phyloP scores from a whole-genome alignment of 2,797 vertebrate species.

The Chaetophractus vellerosus region DNA sequence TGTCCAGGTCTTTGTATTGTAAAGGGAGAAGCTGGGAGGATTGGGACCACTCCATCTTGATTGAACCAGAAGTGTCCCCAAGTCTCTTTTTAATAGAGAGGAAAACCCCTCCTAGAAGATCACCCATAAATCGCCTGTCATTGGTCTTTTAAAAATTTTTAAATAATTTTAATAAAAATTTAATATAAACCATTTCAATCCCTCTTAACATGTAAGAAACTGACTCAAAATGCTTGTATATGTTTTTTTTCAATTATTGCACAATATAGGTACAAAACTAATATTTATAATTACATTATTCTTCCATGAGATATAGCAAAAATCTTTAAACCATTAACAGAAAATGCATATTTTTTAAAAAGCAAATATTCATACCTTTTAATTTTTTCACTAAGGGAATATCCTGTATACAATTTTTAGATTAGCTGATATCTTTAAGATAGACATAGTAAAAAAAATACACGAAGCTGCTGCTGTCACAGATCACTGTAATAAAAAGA shows the following conservation, averaged over 20 bases:
- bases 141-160: conserved; percentile 87
- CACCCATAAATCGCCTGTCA: too few species aligned
- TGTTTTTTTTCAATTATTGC: conserved; percentile 97
- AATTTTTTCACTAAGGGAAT: conserved; percentile 98
- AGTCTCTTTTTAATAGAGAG: too few species aligned
- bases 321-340: conserved; percentile 99
- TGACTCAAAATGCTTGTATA: conserved; percentile 99
- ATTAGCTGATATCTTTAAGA: conserved; percentile 95
- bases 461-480: conserved; percentile 98
- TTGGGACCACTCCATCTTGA: too few species aligned
- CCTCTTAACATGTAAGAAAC: conserved; percentile 99
- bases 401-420: conserved; percentile 97
- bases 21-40: too few species aligned
- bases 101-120: too few species aligned
- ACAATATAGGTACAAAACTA: conserved; percentile 97
- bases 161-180: conserved; percentile 99
- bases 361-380: conserved; percentile 97
- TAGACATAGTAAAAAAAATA: conserved; percentile 97
- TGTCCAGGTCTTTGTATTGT: too few species aligned
- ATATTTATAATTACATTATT: conserved; percentile 99
- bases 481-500: conserved; percentile 99
- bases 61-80: too few species aligned
- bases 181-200: conserved; percentile 99
- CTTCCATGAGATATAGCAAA: conserved; percentile 99
- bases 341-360: conserved; percentile 98